Evolutionary conservation across 2,888 invertebrate genomes (phyloP), one percentile per base, ranked within the genome.

Genomic region (Ecliptopera silaceata): DNA sequence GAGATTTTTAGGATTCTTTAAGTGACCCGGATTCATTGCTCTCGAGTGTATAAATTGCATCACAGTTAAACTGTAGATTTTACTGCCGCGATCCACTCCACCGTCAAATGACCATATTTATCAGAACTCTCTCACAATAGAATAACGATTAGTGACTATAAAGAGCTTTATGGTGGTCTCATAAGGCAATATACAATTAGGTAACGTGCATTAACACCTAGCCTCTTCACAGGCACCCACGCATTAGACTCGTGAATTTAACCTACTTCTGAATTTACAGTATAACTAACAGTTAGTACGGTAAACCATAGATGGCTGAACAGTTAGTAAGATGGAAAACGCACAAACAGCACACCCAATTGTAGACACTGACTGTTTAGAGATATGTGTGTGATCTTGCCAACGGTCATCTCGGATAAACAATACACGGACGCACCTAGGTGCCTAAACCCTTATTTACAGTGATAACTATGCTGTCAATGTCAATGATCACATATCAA

Each of bases 131-230:
- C 63, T 68, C 66, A 81, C 80, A 85, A 83, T 79, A 73, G 76
- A 80, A 77, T 74, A 80, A 75, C 81, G 83, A 86, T 88, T 84
- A 85, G 82, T 84, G 80, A 75, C 79, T 79, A 82, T 84, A 83
- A 85, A 84, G 79, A 76, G 71, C 76, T 85, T 84, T 84, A 88
- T 83, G 82, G 79, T 79, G 74, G 80, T 79, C 82, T 72, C 81
- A 59, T 64, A 88, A 86, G 86, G 86, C 73, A 84, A 86, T 85
- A 48, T 48, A 89, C 88, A 86, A 88, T 89, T 88, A 88, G 82
- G 88, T 87, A 87, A 89, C 79, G 75, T 86, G 76, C 88, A 89
- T 90, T 89, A 90, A 85, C 88, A 89, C 89, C 86, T 89, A 55
- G 50, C 59, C 76, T 76, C 70, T 72, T 74, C 79, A 75, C 77